Percentiles rank a stretch among this genome's conserved stretches.
phyloP scores from a whole-genome alignment of 2,797 vertebrate species.

The Ataeniobius toweri region DNA sequence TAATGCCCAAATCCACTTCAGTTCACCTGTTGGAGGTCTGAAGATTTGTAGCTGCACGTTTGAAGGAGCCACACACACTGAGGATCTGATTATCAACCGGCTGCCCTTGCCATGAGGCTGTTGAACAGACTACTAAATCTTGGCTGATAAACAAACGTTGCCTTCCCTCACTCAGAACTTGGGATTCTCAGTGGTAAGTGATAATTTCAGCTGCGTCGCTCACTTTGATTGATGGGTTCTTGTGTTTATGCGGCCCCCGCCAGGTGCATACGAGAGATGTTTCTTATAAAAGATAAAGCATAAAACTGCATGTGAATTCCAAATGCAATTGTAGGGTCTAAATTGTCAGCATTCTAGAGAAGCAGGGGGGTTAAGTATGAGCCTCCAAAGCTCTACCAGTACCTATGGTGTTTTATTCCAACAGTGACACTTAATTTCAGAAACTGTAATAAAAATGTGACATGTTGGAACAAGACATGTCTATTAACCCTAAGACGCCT shows the following conservation, averaged over 20 bases:
- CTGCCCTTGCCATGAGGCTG: constrained; percentile 50
- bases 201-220: constrained; percentile 73
- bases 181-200: constrained; percentile 58
- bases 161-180: constrained; percentile 53
- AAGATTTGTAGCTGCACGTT: constrained; percentile 32
- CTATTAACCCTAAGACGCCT: constrained; percentile 42
- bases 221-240: constrained; percentile 74
- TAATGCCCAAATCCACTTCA: constrained; percentile 15
- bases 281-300: constrained; percentile 72
- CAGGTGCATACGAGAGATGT: constrained; percentile 55
- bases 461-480: constrained; percentile 54
- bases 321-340: constrained; percentile 66
- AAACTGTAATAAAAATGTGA: constrained; percentile 71
- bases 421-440: constrained; percentile 73
- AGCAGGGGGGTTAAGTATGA: constrained; percentile 43
- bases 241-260: constrained; percentile 45
- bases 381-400: constrained; percentile 54
- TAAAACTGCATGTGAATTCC: constrained; percentile 66
- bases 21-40: constrained; percentile 40
- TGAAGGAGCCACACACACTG: constrained; percentile 30
- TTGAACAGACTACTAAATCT: constrained; percentile 56
- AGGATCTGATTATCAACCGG: constrained; percentile 61
- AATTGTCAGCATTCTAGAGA: constrained; percentile 65
- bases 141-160: constrained; percentile 69
- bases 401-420: constrained; percentile 69